Conservation (phyloP, 2,797 vertebrate species). For the Spheniscus humboldti region DNA sequence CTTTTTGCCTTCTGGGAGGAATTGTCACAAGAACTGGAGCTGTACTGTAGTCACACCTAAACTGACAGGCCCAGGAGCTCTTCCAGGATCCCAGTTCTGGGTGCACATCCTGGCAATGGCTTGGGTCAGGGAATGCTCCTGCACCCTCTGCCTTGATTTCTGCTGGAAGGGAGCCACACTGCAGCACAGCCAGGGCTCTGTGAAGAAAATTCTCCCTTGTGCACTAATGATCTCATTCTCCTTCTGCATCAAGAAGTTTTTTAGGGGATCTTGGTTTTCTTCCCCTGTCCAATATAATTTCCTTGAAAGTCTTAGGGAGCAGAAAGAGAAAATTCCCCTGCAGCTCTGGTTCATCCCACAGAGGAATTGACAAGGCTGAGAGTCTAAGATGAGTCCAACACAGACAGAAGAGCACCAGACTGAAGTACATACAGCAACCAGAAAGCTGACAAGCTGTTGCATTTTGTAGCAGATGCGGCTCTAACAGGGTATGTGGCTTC, state of each 20-base stretch:
- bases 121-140: not conserved
- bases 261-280: not conserved
- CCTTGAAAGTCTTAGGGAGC: not conserved
- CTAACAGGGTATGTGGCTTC: constrained; percentile 27
- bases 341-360: not conserved
- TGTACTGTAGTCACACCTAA: not conserved
- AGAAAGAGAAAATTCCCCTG: not conserved
- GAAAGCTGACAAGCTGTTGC: constrained; percentile 52
- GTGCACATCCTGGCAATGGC: not conserved
- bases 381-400: not conserved
- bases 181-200: not conserved
- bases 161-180: not conserved
- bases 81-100: not conserved
- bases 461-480: constrained; percentile 49
- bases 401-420: constrained; percentile 15
- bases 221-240: not conserved
- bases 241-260: not conserved
- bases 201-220: not conserved
- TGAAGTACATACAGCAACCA: not conserved
- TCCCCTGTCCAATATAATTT: not conserved
- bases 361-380: not conserved
- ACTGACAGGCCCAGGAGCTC: not conserved
- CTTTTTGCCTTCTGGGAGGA: not conserved
- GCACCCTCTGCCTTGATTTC: not conserved
- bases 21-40: not conserved